Percentiles rank a stretch among this genome's conserved stretches.
Evolutionary conservation across 2,797 vertebrate species (phyloP).

Genomic region (Euphonia xanthogaster): DNA sequence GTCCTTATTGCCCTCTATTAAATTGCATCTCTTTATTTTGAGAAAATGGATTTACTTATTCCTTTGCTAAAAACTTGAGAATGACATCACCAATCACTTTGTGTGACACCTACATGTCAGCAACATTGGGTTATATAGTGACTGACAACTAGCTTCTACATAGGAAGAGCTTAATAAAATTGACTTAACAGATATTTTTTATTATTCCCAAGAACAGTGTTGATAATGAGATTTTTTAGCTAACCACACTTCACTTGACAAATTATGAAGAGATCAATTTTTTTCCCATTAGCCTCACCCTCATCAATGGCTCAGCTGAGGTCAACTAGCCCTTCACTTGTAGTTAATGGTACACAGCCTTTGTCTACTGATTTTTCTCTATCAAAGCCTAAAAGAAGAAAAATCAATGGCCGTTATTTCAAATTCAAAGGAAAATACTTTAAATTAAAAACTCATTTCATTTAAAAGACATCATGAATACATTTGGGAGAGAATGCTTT

Average conservation of each 20-base stretch:
- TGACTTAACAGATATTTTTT: conserved; percentile 38
- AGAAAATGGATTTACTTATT: conserved; percentile 61
- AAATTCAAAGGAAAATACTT: conserved; percentile 68
- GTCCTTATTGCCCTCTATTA: conserved; percentile 49
- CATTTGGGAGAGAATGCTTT: background rate
- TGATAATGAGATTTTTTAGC: conserved; percentile 65
- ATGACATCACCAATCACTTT: conserved; percentile 64
- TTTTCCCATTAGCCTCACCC: conserved; percentile 59
- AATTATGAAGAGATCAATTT: conserved; percentile 73
- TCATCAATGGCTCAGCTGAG: conserved; percentile 62
- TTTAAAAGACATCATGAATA: conserved; percentile 15
- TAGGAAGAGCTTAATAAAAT: conserved; percentile 43
- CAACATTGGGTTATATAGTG: background rate
- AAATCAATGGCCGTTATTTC: conserved; percentile 61
- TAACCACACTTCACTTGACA: conserved; percentile 61
- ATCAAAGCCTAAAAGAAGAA: conserved; percentile 44
- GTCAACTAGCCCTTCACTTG: conserved; percentile 57
- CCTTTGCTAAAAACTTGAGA: conserved; percentile 42
- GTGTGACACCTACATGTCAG: conserved; percentile 15
- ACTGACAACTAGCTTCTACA: conserved; percentile 19
- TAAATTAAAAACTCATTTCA: conserved; percentile 59
- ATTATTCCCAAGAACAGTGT: conserved; percentile 41
- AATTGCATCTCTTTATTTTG: conserved; percentile 57
- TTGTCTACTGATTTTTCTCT: conserved; percentile 54
- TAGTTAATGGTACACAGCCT: conserved; percentile 61